Conservation (phyloP, 2,888 invertebrate species). For the Oxycera nigricornis region DNA sequence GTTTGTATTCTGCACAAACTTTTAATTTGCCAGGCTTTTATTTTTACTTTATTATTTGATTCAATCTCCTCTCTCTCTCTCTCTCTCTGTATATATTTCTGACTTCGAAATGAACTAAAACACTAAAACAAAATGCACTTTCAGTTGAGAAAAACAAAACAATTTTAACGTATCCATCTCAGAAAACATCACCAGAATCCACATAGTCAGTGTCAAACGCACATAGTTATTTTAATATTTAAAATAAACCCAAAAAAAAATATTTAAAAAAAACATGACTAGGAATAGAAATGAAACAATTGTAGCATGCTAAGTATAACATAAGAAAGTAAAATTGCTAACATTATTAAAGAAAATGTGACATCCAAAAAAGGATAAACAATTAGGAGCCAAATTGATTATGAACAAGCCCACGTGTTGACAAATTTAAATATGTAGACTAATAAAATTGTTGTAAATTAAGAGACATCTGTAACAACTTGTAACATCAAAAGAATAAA, state of each 20-base stretch:
- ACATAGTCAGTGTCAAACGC: slow-evolving; percentile 52
- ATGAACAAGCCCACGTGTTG: neutral
- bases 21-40: too few species aligned
- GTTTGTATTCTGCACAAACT: too few species aligned
- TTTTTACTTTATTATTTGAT: too few species aligned
- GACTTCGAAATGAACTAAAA: too few species aligned
- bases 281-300: slow-evolving; percentile 32
- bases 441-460: slow-evolving; percentile 18
- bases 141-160: too few species aligned
- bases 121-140: too few species aligned
- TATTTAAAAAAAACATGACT: slow-evolving; percentile 24
- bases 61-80: too few species aligned
- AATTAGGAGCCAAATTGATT: slow-evolving; percentile 17
- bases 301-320: slow-evolving; percentile 27
- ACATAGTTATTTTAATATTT: slow-evolving; percentile 52
- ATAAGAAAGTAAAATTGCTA: neutral
- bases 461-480: slow-evolving; percentile 12
- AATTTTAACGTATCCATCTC: too few species aligned
- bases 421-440: slow-evolving; percentile 18
- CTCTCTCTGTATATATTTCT: too few species aligned
- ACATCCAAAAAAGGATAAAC: slow-evolving; percentile 9
- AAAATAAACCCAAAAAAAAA: slow-evolving; percentile 41
- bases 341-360: slow-evolving; percentile 20
- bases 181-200: slow-evolving; percentile 29
- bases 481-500: neutral